phyloP scores from a whole-genome alignment of 2,888 invertebrate genomes.

The Microplitis deprimator region DNA sequence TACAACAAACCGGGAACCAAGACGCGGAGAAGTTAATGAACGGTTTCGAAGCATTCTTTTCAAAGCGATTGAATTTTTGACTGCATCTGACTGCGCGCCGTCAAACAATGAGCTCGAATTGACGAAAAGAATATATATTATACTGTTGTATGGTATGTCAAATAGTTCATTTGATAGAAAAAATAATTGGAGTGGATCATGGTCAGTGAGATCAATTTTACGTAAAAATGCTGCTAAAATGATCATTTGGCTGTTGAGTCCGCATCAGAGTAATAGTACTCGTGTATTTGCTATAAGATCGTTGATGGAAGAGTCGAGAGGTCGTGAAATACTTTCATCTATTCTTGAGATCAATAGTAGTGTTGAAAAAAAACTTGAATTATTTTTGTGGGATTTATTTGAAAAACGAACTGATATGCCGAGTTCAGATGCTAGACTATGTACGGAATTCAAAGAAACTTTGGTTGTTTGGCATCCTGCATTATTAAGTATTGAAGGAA shows the following conservation, averaged over 20 bases:
- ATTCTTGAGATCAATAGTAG: slow-evolving; percentile 70
- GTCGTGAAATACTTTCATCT: slow-evolving; percentile 69
- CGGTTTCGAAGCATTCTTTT: slow-evolving; percentile 73
- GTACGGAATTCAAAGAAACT: slow-evolving; percentile 69
- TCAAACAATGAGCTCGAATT: slow-evolving; percentile 69
- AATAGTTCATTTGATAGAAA: slow-evolving; percentile 61
- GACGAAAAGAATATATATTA: slow-evolving; percentile 73
- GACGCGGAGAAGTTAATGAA: slow-evolving; percentile 72
- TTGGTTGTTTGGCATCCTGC: slow-evolving; percentile 67
- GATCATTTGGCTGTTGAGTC: slow-evolving; percentile 72
- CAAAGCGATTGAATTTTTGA: slow-evolving; percentile 74
- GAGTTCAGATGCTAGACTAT: slow-evolving; percentile 68
- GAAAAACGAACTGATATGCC: slow-evolving; percentile 67
- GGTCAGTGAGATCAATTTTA: slow-evolving; percentile 67
- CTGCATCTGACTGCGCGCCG: slow-evolving; percentile 61
- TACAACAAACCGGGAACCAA: slow-evolving; percentile 59
- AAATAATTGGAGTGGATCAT: slow-evolving; percentile 65
- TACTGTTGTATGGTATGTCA: slow-evolving; percentile 72
- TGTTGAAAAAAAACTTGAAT: slow-evolving; percentile 71
- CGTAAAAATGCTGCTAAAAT: slow-evolving; percentile 71
- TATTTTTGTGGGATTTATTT: slow-evolving; percentile 72
- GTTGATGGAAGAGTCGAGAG: slow-evolving; percentile 70
- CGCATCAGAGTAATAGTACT: slow-evolving; percentile 70
- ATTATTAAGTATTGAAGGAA: slow-evolving; percentile 65
- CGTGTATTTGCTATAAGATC: slow-evolving; percentile 71